Base-by-base conservation (phyloP, 2,797 vertebrate genomes). In the Erpetoichthys calabaricus region DNA sequence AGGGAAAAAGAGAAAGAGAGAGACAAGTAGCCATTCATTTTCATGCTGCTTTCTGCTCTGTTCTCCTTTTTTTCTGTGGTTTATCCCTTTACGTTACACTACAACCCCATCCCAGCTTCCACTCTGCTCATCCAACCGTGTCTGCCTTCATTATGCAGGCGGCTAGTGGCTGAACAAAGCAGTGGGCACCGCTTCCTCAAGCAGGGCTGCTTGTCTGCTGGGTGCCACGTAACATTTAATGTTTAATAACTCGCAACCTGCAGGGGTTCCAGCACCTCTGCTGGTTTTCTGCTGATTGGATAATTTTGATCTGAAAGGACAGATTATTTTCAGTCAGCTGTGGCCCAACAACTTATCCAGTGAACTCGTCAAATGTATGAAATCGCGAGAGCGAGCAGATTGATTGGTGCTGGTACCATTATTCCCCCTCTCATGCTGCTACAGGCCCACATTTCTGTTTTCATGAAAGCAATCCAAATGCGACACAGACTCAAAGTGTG, bases 211-310 rank as follows among this genome's bases (percentile, higher is more conserved):
- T 68, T 69, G 71, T 74, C 68, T 73, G 71, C 67, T 57, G 62
- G 74, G 77, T 64, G 68, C 64, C 63, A 56, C 68, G 67, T 68
- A 74, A 64, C 67, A 68, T 73, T 74, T 72, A 65, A 60, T 47
- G 44, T 79, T 81, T 76, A 81, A 83, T 80, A 80, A 76, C 67
- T 61, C 69, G 63, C 60, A 9, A 65, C 69, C 72, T 72, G 63
- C 60, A 66, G 75, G 76, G 75, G 65, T 62, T 67, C 62, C 62
- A 69, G 73, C 73, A 73, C 70, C 64, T 67, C 10, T 44, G 66
- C 66, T 57, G 66, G 73, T 66, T 75, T 68, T 66, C 61, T 66
- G 64, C 72, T 66, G 63, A 71, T 68, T 68, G 66, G 62, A 64
- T 50, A 61, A 61, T 4, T 67, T 71, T 62, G 65, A 64, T 66